Evolutionary conservation across 2,888 invertebrate species (phyloP), one percentile per base, ranked within the genome.

Genomic region (Blastobasis adustella): DNA sequence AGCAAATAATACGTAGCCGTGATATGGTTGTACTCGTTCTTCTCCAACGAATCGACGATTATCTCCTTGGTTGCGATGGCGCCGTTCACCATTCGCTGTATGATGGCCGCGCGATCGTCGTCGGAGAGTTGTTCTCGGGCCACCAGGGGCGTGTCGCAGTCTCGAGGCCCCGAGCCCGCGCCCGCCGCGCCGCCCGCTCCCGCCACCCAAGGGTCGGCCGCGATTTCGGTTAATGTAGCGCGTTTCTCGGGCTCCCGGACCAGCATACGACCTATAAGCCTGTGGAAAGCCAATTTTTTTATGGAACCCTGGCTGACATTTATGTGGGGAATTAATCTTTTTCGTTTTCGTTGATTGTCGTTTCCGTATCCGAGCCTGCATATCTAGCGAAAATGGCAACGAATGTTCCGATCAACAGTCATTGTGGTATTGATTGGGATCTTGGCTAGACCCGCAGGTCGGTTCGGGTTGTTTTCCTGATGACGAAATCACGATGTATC

Each of bases 1-100:
- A 99, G 88, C 64, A 99, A 90, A 86, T 96, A 99, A 86, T 98
- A 99, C 23, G 99, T 99, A 47, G 99, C 99, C 39, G 99, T 98
- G 69, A 99, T 95, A 82, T 99, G 98, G 88, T 98, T 98, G 85
- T 99, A 99, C 73, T 97, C 97, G 85, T 98, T 96, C 74, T 94
- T 95, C 73, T 98, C 97, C 70, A 99, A 88, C 52, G 97, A 95
- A 94, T 96, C 95, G 66, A 96, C 82, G 63, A 99, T 98, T 76
- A 97, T 95, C 74, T 99, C 98, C 82, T 97, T 96, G 51, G 94
- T 92, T 51, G 97, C 98, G 57, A 99, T 97, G 67, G 94, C 94
- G 52, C 99, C 99, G 72, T 95, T 96, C 37, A 97, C 96, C 95
- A 99, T 99, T 87, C 96, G 96, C 68, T 97, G 96, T 58, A 99